These are phyloP conservation scores for Calidris pygmaea DNA, from an alignment of 2,113 vertebrate genomes.

Conservation along the genomic window DNA sequence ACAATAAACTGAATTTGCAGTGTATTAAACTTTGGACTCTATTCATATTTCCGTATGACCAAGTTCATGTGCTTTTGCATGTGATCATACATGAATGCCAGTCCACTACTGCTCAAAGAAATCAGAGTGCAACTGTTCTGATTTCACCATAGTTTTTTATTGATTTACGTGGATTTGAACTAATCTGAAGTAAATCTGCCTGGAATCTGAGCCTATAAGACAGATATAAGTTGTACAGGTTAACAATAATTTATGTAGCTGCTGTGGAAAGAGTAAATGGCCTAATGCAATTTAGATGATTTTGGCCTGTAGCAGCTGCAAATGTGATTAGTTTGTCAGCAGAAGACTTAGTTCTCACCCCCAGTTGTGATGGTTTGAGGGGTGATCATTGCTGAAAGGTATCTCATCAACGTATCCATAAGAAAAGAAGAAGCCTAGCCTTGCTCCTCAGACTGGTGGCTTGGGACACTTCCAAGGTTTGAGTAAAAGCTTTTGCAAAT, in stretches of 20 bases:
- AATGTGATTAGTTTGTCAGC: background rate
- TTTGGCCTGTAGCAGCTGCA: background rate
- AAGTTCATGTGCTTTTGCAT: rapidly evolving
- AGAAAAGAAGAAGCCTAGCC: background rate
- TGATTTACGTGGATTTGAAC: background rate
- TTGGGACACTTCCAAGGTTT: background rate
- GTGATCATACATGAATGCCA: background rate
- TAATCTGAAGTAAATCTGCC: background rate
- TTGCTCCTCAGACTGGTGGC: background rate
- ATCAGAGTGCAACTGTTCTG: background rate
- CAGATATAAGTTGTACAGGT: background rate
- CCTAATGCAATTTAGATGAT: background rate
- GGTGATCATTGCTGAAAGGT: background rate
- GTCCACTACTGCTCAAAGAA: background rate
- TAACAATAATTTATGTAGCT: background rate
- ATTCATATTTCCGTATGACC: background rate
- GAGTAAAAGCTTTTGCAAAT: background rate
- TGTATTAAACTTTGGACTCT: background rate
- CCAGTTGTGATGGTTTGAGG: background rate
- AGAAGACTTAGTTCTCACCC: background rate
- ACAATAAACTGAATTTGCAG: background rate
- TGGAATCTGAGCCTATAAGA: background rate
- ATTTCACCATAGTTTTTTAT: background rate
- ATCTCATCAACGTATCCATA: background rate
- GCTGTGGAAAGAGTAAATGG: background rate